Conservation (phyloP, 1,140 invertebrate genomes). For the Eumaeus atala region DNA sequence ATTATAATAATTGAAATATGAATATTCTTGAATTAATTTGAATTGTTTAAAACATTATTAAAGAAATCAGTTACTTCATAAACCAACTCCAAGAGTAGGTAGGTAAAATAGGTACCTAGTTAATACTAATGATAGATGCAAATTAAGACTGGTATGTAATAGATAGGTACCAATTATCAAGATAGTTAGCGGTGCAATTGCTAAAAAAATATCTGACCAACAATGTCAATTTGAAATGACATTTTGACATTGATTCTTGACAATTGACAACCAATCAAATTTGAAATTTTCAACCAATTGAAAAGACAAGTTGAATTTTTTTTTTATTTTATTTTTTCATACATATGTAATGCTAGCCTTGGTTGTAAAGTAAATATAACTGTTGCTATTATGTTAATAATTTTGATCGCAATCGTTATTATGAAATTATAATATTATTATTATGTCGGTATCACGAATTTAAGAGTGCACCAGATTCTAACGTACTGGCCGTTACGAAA, state of each 20-base stretch:
- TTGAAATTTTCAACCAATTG: neutral
- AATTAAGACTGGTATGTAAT: too few relatives aligned
- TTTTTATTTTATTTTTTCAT: neutral
- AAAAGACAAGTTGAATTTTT: neutral
- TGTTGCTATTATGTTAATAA: neutral
- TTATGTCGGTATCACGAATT: neutral
- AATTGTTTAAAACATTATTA: too few relatives aligned
- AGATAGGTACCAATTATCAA: too few relatives aligned
- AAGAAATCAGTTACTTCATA: too few relatives aligned
- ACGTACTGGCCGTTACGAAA: conserved; percentile 19
- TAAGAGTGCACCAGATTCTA: neutral
- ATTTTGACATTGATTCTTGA: conserved; percentile 11
- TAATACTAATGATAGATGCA: too few relatives aligned
- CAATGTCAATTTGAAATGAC: conserved; percentile 6
- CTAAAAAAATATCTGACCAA: too few relatives aligned
- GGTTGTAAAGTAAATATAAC: conserved; percentile 33
- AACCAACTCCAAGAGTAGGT: too few relatives aligned
- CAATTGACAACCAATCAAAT: neutral
- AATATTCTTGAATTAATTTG: too few relatives aligned
- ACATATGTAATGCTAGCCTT: conserved; percentile 34
- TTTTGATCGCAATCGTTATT: too few relatives aligned
- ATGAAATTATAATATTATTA: neutral
- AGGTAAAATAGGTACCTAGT: too few relatives aligned
- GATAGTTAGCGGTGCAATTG: too few relatives aligned
- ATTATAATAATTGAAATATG: too few relatives aligned